Evolutionary conservation across 2,888 invertebrate genomes (phyloP).

Genomic region (Rhodophaea formosa): DNA sequence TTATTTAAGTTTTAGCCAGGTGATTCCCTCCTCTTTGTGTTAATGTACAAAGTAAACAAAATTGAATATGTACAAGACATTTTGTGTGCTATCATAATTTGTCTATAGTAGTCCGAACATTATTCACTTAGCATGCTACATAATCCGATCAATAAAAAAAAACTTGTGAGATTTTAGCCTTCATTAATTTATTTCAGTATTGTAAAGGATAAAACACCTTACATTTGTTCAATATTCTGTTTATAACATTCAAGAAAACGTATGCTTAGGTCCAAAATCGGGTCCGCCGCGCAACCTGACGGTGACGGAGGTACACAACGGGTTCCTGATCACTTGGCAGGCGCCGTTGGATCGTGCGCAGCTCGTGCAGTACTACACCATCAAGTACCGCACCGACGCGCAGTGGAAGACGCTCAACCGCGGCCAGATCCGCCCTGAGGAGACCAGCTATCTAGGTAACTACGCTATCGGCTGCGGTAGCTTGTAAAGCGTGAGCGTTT

Average conservation of each 20-base stretch:
- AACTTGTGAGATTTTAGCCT: too few relatives aligned
- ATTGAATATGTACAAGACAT: too few relatives aligned
- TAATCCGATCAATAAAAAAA: too few relatives aligned
- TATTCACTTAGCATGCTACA: too few relatives aligned
- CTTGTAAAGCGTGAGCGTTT: not conserved
- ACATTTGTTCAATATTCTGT: too few relatives aligned
- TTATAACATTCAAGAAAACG: not conserved
- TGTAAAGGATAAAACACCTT: too few relatives aligned
- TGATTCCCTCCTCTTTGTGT: too few relatives aligned
- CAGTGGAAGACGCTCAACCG: slow-evolving; percentile 94
- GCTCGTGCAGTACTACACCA: slow-evolving; percentile 93
- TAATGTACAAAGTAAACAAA: too few relatives aligned
- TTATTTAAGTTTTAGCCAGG: too few relatives aligned
- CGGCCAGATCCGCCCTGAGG: slow-evolving; percentile 93
- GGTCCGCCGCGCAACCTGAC: slow-evolving; percentile 95
- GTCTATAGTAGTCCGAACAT: too few relatives aligned
- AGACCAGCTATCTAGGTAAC: slow-evolving; percentile 91
- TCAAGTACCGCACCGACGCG: slow-evolving; percentile 94
- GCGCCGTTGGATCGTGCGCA: slow-evolving; percentile 90
- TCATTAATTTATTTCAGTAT: too few relatives aligned
- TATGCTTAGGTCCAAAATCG: slow-evolving; percentile 90
- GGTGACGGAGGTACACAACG: slow-evolving; percentile 93
- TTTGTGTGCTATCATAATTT: too few relatives aligned
- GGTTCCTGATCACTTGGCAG: slow-evolving; percentile 95
- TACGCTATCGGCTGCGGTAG: not conserved